phyloP scores from a whole-genome alignment of 2,113 vertebrate species.

The Rhegmatorhina hoffmannsi region DNA sequence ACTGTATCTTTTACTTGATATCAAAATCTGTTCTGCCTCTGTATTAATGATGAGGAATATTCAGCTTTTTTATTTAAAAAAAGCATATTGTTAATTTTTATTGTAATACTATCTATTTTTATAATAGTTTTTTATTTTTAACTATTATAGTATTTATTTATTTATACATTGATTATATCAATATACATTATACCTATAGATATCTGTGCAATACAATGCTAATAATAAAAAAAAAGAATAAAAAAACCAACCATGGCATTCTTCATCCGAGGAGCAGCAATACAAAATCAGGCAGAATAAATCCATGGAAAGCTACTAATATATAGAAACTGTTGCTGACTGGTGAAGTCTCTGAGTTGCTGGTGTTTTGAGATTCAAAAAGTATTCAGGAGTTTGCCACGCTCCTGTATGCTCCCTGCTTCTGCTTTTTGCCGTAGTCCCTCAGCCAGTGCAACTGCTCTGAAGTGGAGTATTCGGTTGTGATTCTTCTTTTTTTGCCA shows the following conservation, averaged over 20 bases:
- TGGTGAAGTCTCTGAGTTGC: not conserved
- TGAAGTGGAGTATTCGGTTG: not conserved
- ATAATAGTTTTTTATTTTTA: not conserved
- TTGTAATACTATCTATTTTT: not conserved
- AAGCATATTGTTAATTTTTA: not conserved
- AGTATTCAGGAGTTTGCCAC: not conserved
- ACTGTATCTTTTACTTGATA: not conserved
- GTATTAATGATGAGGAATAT: not conserved
- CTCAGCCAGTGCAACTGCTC: not conserved
- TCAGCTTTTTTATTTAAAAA: not conserved
- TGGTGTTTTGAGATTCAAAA: not conserved
- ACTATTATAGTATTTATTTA: not conserved
- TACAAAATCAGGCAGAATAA: not conserved
- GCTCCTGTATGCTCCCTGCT: not conserved
- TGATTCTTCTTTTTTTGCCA: not conserved
- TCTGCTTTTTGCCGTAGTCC: not conserved
- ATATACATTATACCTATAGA: not conserved
- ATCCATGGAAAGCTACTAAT: not conserved
- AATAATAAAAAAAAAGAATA: not conserved
- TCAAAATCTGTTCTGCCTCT: not conserved
- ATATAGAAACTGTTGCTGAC: not conserved
- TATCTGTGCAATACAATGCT: not conserved
- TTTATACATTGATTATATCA: not conserved
- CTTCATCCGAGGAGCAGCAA: not conserved
- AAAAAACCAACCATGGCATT: accelerated